phyloP scores from a whole-genome alignment of 2,888 invertebrate species.

The Cerceris rybyensis region DNA sequence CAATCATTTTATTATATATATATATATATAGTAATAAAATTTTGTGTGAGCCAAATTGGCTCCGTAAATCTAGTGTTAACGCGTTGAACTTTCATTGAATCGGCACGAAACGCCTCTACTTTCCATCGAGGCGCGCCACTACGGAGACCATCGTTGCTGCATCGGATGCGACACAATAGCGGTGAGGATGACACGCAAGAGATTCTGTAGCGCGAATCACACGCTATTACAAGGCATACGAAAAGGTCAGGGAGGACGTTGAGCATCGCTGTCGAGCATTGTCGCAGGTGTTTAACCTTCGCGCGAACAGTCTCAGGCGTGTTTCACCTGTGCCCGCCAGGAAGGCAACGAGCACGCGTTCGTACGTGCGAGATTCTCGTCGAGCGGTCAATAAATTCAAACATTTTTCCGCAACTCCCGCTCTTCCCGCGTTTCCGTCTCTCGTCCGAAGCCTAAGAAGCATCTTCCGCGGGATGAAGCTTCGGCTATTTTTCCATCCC shows the following conservation, averaged over 20 bases:
- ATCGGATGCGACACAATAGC: conserved; percentile 19
- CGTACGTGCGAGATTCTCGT: conserved; percentile 47
- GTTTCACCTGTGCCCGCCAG: conserved; percentile 53
- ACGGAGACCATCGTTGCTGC: background rate
- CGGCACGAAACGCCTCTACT: too few relatives aligned
- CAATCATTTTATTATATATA: too few relatives aligned
- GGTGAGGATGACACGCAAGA: conserved; percentile 48
- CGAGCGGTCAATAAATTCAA: conserved; percentile 65
- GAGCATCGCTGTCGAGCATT: conserved; percentile 56
- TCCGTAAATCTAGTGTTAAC: too few relatives aligned
- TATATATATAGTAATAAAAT: too few relatives aligned
- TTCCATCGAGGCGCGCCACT: background rate
- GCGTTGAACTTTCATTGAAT: too few relatives aligned
- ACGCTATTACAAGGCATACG: conserved; percentile 12
- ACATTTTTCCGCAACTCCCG: conserved; percentile 60
- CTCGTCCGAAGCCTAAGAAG: conserved; percentile 8
- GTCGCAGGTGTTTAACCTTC: conserved; percentile 68
- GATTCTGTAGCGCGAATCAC: conserved; percentile 18
- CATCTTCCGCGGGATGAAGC: conserved; percentile 24
- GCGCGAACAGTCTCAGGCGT: conserved; percentile 57
- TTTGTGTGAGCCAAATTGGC: too few relatives aligned
- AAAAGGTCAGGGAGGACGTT: conserved; percentile 54
- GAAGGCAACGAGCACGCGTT: conserved; percentile 43
- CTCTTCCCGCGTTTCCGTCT: conserved; percentile 25
- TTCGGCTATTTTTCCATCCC: conserved; percentile 13